phyloP scores from a whole-genome alignment of 2,888 invertebrate species.

The Caenorhabditis auriculariae region DNA sequence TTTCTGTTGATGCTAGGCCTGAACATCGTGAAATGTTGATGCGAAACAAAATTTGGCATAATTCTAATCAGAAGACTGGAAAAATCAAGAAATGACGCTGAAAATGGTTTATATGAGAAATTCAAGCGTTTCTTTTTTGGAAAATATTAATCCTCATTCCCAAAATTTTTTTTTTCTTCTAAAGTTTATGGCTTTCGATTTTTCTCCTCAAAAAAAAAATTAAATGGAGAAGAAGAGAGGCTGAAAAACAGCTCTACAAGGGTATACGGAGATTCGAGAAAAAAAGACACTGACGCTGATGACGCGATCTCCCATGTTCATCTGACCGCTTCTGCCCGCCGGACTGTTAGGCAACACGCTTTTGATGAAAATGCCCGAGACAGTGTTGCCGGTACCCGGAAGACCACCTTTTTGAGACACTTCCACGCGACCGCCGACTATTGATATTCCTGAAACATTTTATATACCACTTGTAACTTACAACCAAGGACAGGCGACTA shows the following conservation, averaged over 20 bases:
- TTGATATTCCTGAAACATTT: constrained; percentile 74
- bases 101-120: no score
- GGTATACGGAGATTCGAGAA: not conserved
- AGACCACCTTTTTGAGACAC: constrained; percentile 61
- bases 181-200: no score
- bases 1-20: no score
- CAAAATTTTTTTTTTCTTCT: no score
- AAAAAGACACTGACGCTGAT: constrained; percentile 64
- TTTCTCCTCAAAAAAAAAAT: no score
- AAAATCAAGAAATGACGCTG: no score
- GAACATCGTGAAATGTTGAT: no score
- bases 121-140: no score
- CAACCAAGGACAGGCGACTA: not conserved
- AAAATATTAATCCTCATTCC: no score
- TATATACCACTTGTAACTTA: not conserved
- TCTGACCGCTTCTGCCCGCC: constrained; percentile 80
- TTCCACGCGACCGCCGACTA: constrained; percentile 87
- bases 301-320: constrained; percentile 68
- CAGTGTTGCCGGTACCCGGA: constrained; percentile 72
- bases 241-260: not conserved
- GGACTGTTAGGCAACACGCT: constrained; percentile 91
- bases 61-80: no score
- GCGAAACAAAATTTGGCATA: no score
- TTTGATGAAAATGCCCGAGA: constrained; percentile 96
- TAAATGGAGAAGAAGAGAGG: no score